phyloP scores from a whole-genome alignment of 2,888 invertebrate species.

The Xiphydria camelus region DNA sequence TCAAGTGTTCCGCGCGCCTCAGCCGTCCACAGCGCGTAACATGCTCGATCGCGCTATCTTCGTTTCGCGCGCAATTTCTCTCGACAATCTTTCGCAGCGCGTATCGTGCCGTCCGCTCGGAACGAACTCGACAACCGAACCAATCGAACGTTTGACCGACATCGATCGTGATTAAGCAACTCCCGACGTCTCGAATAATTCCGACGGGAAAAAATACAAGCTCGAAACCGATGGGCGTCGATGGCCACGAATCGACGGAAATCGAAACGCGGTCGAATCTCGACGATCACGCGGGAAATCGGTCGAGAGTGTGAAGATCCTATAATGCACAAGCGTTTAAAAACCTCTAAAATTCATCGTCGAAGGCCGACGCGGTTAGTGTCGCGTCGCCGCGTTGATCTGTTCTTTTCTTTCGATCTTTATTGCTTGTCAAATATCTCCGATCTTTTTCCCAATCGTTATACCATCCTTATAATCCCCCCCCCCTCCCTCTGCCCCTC shows the following conservation, averaged over 20 bases:
- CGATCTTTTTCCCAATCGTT: too few species aligned
- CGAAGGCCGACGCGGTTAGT: slow-evolving; percentile 19
- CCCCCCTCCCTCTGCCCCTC: too few species aligned
- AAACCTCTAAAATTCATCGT: slow-evolving; percentile 9
- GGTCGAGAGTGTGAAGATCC: too few species aligned
- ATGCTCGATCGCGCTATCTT: background rate
- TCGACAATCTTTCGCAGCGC: slow-evolving; percentile 3
- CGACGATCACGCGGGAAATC: too few species aligned
- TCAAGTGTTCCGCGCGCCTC: background rate
- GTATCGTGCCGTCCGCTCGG: slow-evolving; percentile 9
- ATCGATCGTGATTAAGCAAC: slow-evolving; percentile 15
- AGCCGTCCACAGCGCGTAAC: background rate
- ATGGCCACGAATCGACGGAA: too few species aligned
- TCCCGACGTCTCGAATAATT: too few species aligned
- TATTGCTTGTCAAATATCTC: slow-evolving; percentile 33
- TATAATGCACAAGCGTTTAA: too few species aligned
- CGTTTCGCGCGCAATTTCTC: slow-evolving; percentile 1
- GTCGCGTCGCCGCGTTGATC: slow-evolving; percentile 18
- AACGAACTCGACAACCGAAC: slow-evolving; percentile 11
- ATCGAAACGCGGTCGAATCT: too few species aligned
- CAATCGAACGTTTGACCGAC: slow-evolving; percentile 5
- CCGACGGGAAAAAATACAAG: too few species aligned
- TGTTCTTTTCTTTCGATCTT: too few species aligned
- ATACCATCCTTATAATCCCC: too few species aligned
- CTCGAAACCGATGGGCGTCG: too few species aligned